Evolutionary conservation across 1,140 invertebrate species (phyloP).

Genomic region (Pseudomyrmex flavicornis): DNA sequence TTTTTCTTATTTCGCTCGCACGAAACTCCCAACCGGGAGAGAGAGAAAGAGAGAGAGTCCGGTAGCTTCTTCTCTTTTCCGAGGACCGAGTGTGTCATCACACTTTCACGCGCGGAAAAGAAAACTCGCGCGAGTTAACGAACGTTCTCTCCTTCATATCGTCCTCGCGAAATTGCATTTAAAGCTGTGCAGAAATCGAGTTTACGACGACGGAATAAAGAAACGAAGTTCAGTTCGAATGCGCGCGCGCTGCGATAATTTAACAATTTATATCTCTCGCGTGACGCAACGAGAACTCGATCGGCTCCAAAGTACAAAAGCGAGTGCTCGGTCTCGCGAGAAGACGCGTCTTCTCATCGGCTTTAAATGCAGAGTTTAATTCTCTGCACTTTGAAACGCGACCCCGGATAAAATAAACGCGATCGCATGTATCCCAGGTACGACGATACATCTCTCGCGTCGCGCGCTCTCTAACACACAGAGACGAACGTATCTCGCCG

Average conservation of each 20-base stretch:
- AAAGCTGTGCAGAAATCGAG: neutral
- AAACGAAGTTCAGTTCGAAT: neutral
- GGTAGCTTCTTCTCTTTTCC: neutral
- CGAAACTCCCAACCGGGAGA: neutral
- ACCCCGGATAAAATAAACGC: constrained; percentile 27
- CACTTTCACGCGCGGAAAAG: too few species aligned
- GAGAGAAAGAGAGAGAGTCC: too few species aligned
- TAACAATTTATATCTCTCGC: constrained; percentile 30
- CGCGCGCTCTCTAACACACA: neutral
- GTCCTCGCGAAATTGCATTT: too few species aligned
- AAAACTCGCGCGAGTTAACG: too few species aligned
- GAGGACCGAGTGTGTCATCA: too few species aligned
- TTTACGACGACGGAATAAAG: constrained; percentile 7
- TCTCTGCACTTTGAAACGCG: constrained; percentile 60
- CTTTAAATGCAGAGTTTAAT: constrained; percentile 16
- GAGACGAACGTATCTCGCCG: too few species aligned
- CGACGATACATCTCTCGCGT: constrained; percentile 10
- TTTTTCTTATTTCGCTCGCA: constrained; percentile 6
- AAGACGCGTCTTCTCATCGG: neutral
- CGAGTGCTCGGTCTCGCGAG: neutral
- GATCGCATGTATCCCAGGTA: constrained; percentile 28
- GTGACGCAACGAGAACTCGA: constrained; percentile 41
- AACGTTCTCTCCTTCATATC: too few species aligned
- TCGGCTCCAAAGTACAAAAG: constrained; percentile 64
- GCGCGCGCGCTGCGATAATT: constrained; percentile 26